Conservation (phyloP, 2,113 vertebrate genomes). For the Poeciliopsis occidentalis region DNA sequence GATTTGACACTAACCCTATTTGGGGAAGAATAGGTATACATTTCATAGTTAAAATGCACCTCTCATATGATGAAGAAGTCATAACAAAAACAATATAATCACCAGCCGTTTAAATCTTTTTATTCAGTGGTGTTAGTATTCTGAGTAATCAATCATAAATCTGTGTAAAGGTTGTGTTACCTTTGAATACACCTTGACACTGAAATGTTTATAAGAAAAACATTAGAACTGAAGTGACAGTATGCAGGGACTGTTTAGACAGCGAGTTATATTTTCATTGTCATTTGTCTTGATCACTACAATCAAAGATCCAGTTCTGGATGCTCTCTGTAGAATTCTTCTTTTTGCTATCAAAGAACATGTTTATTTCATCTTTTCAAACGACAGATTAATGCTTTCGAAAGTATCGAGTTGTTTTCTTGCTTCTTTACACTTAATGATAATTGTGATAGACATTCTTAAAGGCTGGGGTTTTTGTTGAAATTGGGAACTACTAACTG, state of each 20-base stretch:
- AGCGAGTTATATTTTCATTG: not conserved
- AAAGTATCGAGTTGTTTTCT: not conserved
- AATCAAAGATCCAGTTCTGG: not conserved
- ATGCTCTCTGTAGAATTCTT: too few relatives aligned
- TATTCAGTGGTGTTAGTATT: too few relatives aligned
- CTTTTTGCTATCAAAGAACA: not conserved
- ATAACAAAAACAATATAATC: too few relatives aligned
- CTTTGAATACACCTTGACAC: too few relatives aligned
- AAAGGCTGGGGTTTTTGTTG: slow-evolving; percentile 30
- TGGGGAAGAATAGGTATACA: too few relatives aligned
- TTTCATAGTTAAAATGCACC: too few relatives aligned
- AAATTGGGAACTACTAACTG: slow-evolving; percentile 45
- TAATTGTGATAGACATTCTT: slow-evolving; percentile 41
- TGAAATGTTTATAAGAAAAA: not conserved
- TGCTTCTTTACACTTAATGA: not conserved
- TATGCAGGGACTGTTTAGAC: not conserved
- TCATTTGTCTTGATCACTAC: not conserved
- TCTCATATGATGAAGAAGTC: too few relatives aligned
- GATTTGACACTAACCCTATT: too few relatives aligned
- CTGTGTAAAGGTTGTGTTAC: too few relatives aligned
- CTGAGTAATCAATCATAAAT: too few relatives aligned
- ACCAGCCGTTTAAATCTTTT: too few relatives aligned
- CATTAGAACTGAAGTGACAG: not conserved
- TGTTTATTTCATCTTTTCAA: not conserved
- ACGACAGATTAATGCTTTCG: not conserved